Percentiles rank a stretch among this genome's conserved stretches.
Conservation (phyloP, 1,140 invertebrate genomes). For the Diachasma alloeum region DNA sequence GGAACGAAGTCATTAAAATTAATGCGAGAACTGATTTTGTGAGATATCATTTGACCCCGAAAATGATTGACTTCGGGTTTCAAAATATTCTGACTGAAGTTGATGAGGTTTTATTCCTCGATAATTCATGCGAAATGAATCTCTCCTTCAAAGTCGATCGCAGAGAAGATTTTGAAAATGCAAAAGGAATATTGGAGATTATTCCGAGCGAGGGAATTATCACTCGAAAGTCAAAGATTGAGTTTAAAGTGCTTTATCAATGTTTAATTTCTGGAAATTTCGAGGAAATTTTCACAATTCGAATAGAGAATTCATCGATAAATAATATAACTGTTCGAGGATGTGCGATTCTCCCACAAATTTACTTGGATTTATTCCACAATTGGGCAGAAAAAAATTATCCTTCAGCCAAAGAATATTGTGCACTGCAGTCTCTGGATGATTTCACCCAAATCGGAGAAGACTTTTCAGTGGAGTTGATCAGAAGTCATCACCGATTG, state of each 20-base stretch:
- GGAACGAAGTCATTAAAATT: slow-evolving; percentile 48
- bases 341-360: slow-evolving; percentile 49
- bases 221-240: slow-evolving; percentile 34
- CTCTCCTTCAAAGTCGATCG: slow-evolving; percentile 31
- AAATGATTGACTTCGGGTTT: slow-evolving; percentile 55
- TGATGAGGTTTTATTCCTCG: slow-evolving; percentile 10
- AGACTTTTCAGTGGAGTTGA: slow-evolving; percentile 10
- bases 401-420: slow-evolving; percentile 39
- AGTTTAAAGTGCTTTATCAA: slow-evolving; percentile 38
- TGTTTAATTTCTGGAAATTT: slow-evolving; percentile 45
- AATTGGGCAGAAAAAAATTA: slow-evolving; percentile 30
- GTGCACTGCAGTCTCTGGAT: slow-evolving; percentile 38
- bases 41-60: slow-evolving; percentile 48
- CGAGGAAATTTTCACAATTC: slow-evolving; percentile 40
- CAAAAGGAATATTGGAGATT: slow-evolving; percentile 37
- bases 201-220: slow-evolving; percentile 42
- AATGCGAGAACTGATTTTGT: slow-evolving; percentile 50
- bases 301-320: slow-evolving; percentile 47
- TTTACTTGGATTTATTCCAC: slow-evolving; percentile 33
- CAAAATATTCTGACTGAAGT: slow-evolving; percentile 42
- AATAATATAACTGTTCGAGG: slow-evolving; percentile 33
- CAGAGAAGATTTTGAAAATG: slow-evolving; percentile 7
- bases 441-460: background rate
- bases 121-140: slow-evolving; percentile 36
- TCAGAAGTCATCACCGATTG: slow-evolving; percentile 14